Evolutionary conservation across 53 echinoderm and acorn worm species (phyloP).

Genomic region (Arbacia lixula): DNA sequence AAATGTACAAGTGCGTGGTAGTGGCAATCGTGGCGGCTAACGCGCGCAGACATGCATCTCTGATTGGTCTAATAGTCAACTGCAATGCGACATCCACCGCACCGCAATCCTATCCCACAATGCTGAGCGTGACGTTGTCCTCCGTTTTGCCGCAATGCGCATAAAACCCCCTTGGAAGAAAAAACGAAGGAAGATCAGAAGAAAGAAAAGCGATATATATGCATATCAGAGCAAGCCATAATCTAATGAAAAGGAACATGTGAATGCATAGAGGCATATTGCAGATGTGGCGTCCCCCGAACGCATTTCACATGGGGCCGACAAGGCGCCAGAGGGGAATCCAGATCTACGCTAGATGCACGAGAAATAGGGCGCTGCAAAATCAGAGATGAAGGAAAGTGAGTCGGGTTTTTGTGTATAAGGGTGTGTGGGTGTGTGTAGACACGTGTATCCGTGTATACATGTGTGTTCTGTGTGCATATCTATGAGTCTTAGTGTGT

Average conservation of each 20-base stretch:
- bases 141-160: conserved; percentile 60
- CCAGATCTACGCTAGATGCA: too few species aligned
- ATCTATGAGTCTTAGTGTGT: too few species aligned
- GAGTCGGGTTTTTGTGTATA: too few species aligned
- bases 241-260: conserved; percentile 25
- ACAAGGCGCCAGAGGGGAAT: too few species aligned
- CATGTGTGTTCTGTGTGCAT: too few species aligned
- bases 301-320: too few species aligned
- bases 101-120: conserved; percentile 58
- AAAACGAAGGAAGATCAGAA: conserved; percentile 32
- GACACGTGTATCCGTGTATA: too few species aligned
- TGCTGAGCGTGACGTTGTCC: conserved; percentile 43
- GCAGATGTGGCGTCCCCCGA: conserved; percentile 23
- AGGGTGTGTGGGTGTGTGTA: too few species aligned
- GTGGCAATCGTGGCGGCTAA: conserved; percentile 44
- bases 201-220: conserved; percentile 40
- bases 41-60: conserved; percentile 39
- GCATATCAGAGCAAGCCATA: conserved; percentile 10
- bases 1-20: background rate
- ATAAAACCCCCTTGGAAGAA: conserved; percentile 49
- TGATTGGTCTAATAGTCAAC: conserved; percentile 53
- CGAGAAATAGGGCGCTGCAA: conserved; percentile 15
- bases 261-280: conserved; percentile 19
- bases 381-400: conserved; percentile 41
- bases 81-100: conserved; percentile 52